Evolutionary conservation across 2,113 vertebrate species (phyloP), one percentile per base, ranked within the genome.

Genomic region (Zingel zingel): DNA sequence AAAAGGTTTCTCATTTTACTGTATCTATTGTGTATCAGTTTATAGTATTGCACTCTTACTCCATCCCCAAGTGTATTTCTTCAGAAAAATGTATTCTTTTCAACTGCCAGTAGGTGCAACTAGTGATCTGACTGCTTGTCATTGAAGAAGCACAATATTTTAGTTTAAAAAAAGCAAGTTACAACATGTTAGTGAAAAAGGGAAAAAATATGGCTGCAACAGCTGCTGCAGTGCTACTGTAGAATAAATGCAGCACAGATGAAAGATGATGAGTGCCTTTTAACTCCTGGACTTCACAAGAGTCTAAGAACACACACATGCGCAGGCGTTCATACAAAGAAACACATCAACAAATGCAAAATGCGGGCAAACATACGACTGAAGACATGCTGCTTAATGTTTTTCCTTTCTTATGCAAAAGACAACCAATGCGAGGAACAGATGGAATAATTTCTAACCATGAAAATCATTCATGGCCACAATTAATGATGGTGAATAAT

Each of bases 241-340:
- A 61, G 84, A 88, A 84, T 87, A 86, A 86, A 89, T 87, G 79
- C 79, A 86, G 84, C 77, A 84, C 66, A 84, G 81, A 89, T 90
- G 82, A 91, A 88, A 92, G 84, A 85, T 82, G 80, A 92, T 84
- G 76, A 83, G 61, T 16, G 61, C 57, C 69, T 81, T 91, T 91
- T 86, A 74, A 87, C 62, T 83, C 51, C 16, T 70, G 74, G 73
- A 88, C 79, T 90, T 90, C 84, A 88, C 77, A 89, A 65, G 76
- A 66, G 57, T 59, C 65, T 83, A 36, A 57, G 77, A 88, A 78
- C 65, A 50, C 80, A 85, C 56, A 21, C 7, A 56, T 4, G 23
- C n/a, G 25, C 79, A 81, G 58, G 69, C 79, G 3, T 74, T 61
- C 43, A 61, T 50, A 77, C 62, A 74, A 30, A 85, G 61, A 76